Percentiles rank a stretch among this genome's conserved stretches.
These are phyloP conservation scores for Dipodomys stephensi DNA, from an alignment of 2,113 vertebrate genomes.

Conservation along the genomic window DNA sequence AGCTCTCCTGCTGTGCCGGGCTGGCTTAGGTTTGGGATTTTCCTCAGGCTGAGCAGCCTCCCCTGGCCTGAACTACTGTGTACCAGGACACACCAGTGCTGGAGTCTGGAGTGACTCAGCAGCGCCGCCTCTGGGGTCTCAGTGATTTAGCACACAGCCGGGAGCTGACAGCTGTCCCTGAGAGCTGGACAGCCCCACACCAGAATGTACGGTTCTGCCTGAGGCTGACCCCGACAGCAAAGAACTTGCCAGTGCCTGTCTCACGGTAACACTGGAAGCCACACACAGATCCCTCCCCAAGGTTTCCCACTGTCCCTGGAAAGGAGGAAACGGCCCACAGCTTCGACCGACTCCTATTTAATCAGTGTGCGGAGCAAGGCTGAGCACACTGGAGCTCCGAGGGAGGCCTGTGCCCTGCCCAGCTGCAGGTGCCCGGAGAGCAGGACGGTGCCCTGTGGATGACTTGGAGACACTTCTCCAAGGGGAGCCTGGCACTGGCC, in stretches of 20 bases:
- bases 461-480: background rate
- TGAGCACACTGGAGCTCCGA: background rate
- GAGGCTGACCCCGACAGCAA: background rate
- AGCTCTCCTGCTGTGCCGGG: too few species aligned
- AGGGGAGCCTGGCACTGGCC: background rate
- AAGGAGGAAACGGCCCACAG: background rate
- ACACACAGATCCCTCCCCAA: background rate
- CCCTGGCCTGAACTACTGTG: too few species aligned
- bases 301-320: background rate
- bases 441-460: background rate
- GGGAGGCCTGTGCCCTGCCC: background rate
- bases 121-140: background rate
- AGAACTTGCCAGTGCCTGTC: background rate
- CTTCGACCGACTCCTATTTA: background rate
- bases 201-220: too few species aligned
- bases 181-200: too few species aligned
- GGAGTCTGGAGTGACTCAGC: background rate
- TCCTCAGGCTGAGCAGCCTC: too few species aligned
- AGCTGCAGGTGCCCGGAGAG: background rate
- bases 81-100: fast-evolving
- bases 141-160: background rate
- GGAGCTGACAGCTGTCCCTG: background rate
- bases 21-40: too few species aligned
- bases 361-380: fast-evolving
- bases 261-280: background rate